A percentile compares a stretch with the other conserved stretches of the same genome.
Evolutionary conservation across 2,888 invertebrate species (phyloP).

Genomic region (Aethes cnicana): DNA sequence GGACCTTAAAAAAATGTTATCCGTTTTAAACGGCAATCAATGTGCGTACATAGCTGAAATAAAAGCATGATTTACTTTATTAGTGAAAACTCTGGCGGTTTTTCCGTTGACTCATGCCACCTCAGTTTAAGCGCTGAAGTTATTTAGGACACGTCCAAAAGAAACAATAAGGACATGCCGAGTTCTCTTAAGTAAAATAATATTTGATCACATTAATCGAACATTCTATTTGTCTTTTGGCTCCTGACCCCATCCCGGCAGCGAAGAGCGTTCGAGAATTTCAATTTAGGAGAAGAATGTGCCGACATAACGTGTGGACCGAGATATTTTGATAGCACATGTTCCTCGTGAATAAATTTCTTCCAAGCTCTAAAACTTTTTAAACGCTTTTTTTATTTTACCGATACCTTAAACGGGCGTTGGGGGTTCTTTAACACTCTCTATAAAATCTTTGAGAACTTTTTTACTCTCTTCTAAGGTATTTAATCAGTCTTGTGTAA

Average conservation of each 20-base stretch:
- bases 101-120: too few species aligned
- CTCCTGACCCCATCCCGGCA: slow-evolving; percentile 72
- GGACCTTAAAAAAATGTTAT: too few species aligned
- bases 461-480: too few species aligned
- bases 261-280: slow-evolving; percentile 79
- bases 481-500: not conserved
- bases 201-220: slow-evolving; percentile 77
- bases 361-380: slow-evolving; percentile 78
- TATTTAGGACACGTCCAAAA: slow-evolving; percentile 2
- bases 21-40: too few species aligned
- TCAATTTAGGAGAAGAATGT: slow-evolving; percentile 84
- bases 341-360: slow-evolving; percentile 81
- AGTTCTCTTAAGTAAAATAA: slow-evolving; percentile 51
- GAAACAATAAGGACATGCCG: slow-evolving; percentile 7
- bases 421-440: not conserved
- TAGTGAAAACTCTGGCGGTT: too few species aligned
- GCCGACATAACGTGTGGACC: slow-evolving; percentile 82
- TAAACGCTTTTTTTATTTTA: slow-evolving; percentile 71
- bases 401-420: slow-evolving; percentile 37
- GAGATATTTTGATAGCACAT: slow-evolving; percentile 83
- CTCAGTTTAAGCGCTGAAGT: too few species aligned
- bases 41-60: too few species aligned
- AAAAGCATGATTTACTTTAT: too few species aligned
- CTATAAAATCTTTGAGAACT: too few species aligned
- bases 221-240: slow-evolving; percentile 80